A percentile compares a stretch with the other conserved stretches of the same genome.
These are phyloP conservation scores for Lutjanus argentimaculatus DNA, from an alignment of 2,797 vertebrate genomes.

Conservation along the genomic window DNA sequence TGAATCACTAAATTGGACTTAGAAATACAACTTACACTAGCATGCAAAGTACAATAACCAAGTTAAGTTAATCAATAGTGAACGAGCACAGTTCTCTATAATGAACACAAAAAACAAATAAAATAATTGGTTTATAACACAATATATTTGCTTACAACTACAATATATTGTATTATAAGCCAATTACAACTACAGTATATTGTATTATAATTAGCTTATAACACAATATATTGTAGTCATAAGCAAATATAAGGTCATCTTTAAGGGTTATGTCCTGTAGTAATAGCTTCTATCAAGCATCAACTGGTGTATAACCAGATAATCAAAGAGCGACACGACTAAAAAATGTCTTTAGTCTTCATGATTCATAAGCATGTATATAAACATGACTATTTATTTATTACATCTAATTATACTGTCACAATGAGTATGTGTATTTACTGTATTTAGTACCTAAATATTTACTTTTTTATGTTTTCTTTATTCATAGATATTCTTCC, in stretches of 20 bases:
- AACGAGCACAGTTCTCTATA: neutral
- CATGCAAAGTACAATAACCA: constrained; percentile 4
- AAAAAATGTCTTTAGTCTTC: neutral
- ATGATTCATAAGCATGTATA: neutral
- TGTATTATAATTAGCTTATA: neutral
- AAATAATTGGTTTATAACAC: too few relatives aligned
- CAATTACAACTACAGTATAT: too few relatives aligned
- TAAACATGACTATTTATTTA: neutral
- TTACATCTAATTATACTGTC: neutral
- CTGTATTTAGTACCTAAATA: neutral
- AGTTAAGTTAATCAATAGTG: constrained; percentile 17
- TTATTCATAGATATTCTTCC: neutral
- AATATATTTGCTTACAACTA: too few relatives aligned
- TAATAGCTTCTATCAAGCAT: neutral
- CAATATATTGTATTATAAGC: too few relatives aligned
- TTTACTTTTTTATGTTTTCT: neutral
- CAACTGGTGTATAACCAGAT: neutral
- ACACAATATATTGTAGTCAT: neutral
- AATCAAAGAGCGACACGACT: neutral
- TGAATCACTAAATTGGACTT: neutral
- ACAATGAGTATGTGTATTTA: neutral
- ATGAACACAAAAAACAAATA: neutral
- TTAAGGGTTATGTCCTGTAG: neutral
- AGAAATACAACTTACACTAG: neutral
- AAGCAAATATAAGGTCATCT: neutral